Conservation (phyloP, 1,140 invertebrate genomes). For the Drosophila saltans region DNA sequence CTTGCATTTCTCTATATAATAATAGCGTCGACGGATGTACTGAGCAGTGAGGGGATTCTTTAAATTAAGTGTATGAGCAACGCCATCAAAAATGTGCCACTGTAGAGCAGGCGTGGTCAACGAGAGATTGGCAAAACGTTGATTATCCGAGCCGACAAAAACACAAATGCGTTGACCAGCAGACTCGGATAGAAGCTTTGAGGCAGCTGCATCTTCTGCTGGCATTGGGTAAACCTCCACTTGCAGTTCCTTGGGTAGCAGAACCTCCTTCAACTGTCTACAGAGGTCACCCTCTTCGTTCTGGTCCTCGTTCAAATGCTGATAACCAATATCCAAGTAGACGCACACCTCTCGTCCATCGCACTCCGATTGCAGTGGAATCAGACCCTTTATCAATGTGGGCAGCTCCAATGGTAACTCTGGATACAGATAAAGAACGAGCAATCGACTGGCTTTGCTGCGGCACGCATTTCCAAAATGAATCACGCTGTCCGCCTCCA, state of each 20-base stretch:
- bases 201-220: slow-evolving; percentile 31
- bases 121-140: slow-evolving; percentile 85
- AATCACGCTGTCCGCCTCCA: slow-evolving; percentile 92
- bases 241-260: slow-evolving; percentile 46
- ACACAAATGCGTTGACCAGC: slow-evolving; percentile 82
- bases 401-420: slow-evolving; percentile 85
- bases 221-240: slow-evolving; percentile 60
- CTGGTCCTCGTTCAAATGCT: slow-evolving; percentile 86
- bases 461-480: slow-evolving; percentile 96
- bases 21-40: slow-evolving; percentile 91
- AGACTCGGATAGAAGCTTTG: slow-evolving; percentile 18
- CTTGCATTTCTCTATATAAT: slow-evolving; percentile 93
- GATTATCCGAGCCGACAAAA: slow-evolving; percentile 84
- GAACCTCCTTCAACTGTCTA: slow-evolving; percentile 36
- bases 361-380: slow-evolving; percentile 57
- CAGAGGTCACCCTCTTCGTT: slow-evolving; percentile 32
- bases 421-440: slow-evolving; percentile 89
- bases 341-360: slow-evolving; percentile 85
- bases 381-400: slow-evolving; percentile 56
- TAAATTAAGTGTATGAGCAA: slow-evolving; percentile 30
- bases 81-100: slow-evolving; percentile 73
- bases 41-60: slow-evolving; percentile 76
- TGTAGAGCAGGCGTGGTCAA: slow-evolving; percentile 83
- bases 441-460: slow-evolving; percentile 88
- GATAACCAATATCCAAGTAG: slow-evolving; percentile 90